A percentile compares a stretch with the other conserved stretches of the same genome.
Conservation (phyloP, 2,113 vertebrate species). For the Cavia aperea region DNA sequence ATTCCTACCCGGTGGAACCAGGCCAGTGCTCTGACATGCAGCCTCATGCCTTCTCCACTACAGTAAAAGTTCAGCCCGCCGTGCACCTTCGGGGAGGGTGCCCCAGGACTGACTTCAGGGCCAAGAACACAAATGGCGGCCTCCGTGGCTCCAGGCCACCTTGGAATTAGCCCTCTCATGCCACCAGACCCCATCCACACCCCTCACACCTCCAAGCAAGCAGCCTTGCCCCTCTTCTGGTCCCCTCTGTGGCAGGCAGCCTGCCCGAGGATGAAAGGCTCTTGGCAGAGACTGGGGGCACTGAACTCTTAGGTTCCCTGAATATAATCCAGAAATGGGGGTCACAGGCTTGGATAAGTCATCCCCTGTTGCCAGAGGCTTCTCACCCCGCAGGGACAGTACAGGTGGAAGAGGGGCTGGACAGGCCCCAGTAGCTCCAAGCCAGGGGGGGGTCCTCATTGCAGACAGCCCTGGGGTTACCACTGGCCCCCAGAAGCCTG, state of each 20-base stretch:
- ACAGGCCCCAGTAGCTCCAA: fast-evolving
- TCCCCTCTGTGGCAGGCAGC: fast-evolving
- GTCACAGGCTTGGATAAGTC: background rate
- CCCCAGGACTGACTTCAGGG: no score
- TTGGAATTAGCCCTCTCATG: background rate
- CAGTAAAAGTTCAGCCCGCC: background rate
- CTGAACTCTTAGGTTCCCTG: background rate
- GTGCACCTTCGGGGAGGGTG: background rate
- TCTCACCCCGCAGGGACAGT: background rate
- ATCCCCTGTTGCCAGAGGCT: background rate
- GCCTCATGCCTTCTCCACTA: background rate
- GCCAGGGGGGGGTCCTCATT: background rate
- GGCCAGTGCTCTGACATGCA: background rate
- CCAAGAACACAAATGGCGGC: background rate
- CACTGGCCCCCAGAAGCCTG: background rate
- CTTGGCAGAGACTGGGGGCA: background rate
- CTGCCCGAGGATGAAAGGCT: background rate
- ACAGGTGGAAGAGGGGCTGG: no score
- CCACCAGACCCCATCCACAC: background rate
- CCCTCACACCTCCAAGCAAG: background rate
- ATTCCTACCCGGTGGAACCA: background rate
- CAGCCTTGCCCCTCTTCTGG: no score
- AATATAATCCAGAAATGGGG: background rate
- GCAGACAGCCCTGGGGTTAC: background rate
- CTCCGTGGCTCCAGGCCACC: background rate